Conservation (phyloP, 2,888 invertebrate genomes). For the Mamestra brassicae region DNA sequence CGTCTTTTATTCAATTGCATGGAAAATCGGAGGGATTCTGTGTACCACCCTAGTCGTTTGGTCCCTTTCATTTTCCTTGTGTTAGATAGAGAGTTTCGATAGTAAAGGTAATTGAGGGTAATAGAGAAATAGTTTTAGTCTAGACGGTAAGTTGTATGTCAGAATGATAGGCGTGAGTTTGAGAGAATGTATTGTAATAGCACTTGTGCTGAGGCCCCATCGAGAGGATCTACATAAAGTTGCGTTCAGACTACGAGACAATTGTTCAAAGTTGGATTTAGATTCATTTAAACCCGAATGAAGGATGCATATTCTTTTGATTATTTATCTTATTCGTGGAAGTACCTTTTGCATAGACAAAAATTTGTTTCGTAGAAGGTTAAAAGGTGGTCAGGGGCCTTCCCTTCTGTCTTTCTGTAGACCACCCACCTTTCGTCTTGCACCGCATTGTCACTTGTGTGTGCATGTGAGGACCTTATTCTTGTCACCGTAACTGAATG, state of each 20-base stretch:
- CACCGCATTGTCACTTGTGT: too few relatives aligned
- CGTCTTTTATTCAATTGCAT: conserved; percentile 88
- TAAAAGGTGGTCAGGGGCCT: too few relatives aligned
- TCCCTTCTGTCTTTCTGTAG: too few relatives aligned
- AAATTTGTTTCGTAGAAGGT: too few relatives aligned
- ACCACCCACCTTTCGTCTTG: too few relatives aligned
- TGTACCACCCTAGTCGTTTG: conserved; percentile 75
- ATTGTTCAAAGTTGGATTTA: neutral
- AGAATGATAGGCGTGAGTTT: conserved; percentile 83
- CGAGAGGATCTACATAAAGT: conserved; percentile 26
- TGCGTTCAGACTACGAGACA: conserved; percentile 15
- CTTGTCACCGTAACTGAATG: too few relatives aligned
- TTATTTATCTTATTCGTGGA: neutral
- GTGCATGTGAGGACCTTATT: too few relatives aligned
- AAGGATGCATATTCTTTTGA: neutral
- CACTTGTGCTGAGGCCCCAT: conserved; percentile 46
- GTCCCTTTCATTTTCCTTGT: conserved; percentile 67
- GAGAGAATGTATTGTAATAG: conserved; percentile 56
- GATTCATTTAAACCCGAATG: neutral
- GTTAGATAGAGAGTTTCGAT: conserved; percentile 73
- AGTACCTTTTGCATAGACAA: too few relatives aligned
- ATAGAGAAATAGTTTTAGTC: conserved; percentile 88
- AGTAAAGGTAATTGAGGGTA: conserved; percentile 84
- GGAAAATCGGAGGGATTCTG: conserved; percentile 87
- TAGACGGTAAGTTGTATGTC: conserved; percentile 83